These are phyloP conservation scores for Pogonomyrmex californicus DNA, from an alignment of 1,140 invertebrate genomes.

Conservation along the genomic window DNA sequence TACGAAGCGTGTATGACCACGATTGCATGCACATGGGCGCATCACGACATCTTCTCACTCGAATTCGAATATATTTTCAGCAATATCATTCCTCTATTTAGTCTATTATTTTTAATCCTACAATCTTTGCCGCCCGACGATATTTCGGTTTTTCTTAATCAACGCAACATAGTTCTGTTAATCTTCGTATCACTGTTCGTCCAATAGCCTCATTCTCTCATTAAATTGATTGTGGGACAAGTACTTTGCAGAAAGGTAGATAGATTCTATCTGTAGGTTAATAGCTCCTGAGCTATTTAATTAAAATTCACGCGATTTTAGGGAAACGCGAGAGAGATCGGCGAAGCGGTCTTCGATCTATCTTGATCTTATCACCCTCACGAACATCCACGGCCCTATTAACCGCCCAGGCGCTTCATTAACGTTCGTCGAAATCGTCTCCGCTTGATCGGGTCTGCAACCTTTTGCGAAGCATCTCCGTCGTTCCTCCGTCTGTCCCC, in stretches of 20 bases:
- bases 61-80: constrained; percentile 67
- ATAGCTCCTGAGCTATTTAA: constrained; percentile 10
- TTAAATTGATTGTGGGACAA: not conserved
- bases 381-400: constrained; percentile 34
- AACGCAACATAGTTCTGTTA: constrained; percentile 45
- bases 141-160: not conserved
- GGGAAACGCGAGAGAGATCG: not conserved
- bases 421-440: constrained; percentile 31
- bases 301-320: constrained; percentile 35
- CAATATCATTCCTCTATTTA: not conserved
- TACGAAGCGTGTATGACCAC: constrained; percentile 70
- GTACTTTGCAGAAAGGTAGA: not conserved
- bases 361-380: constrained; percentile 34
- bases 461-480: not conserved
- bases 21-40: constrained; percentile 46
- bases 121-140: not conserved
- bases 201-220: no score
- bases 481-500: not conserved
- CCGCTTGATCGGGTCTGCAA: constrained; percentile 26
- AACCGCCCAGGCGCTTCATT: constrained; percentile 41
- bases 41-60: constrained; percentile 38
- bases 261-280: not conserved
- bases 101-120: constrained; percentile 60
- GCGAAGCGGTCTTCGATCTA: constrained; percentile 1
- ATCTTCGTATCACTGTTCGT: constrained; percentile 51